Evolutionary conservation across 2,797 vertebrate genomes (phyloP).

Genomic region (Sebastiscus albofasciatus): DNA sequence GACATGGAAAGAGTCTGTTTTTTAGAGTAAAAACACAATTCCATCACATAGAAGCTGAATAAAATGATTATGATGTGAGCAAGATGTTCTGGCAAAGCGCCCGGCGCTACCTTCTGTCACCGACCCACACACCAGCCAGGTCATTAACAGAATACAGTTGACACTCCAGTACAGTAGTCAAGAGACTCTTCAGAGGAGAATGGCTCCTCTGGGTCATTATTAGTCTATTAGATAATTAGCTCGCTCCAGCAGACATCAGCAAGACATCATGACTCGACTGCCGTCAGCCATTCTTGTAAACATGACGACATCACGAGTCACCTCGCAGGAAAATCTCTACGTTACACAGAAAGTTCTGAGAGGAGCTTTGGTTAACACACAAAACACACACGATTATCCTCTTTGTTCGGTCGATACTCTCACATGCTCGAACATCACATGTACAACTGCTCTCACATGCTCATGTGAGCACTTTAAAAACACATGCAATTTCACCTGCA

Average conservation of each 20-base stretch:
- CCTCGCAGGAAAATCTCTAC: background rate
- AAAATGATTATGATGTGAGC: constrained; percentile 1
- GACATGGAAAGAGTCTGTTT: background rate
- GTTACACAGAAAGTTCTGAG: constrained; percentile 1
- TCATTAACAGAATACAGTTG: constrained; percentile 57
- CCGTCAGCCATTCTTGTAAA: constrained; percentile 38
- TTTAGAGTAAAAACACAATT: background rate
- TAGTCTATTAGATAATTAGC: constrained; percentile 69
- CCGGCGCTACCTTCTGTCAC: constrained; percentile 48
- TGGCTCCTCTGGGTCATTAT: constrained; percentile 56
- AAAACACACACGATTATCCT: constrained; percentile 3
- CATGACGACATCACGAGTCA: constrained; percentile 1
- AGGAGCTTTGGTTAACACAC: background rate
- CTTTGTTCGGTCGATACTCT: constrained; percentile 16
- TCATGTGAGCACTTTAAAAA: constrained; percentile 31
- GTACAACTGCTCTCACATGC: constrained; percentile 28
- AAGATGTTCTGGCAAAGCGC: constrained; percentile 47
- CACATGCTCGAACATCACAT: constrained; percentile 43
- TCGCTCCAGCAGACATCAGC: constrained; percentile 29
- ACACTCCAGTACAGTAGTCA: constrained; percentile 42
- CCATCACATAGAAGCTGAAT: background rate
- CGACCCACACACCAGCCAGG: constrained; percentile 34
- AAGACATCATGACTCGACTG: constrained; percentile 23
- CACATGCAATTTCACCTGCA: constrained; percentile 27
- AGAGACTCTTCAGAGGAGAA: constrained; percentile 42